Evolutionary conservation across 2,113 vertebrate species (phyloP).

Genomic region (Tamias sibiricus): DNA sequence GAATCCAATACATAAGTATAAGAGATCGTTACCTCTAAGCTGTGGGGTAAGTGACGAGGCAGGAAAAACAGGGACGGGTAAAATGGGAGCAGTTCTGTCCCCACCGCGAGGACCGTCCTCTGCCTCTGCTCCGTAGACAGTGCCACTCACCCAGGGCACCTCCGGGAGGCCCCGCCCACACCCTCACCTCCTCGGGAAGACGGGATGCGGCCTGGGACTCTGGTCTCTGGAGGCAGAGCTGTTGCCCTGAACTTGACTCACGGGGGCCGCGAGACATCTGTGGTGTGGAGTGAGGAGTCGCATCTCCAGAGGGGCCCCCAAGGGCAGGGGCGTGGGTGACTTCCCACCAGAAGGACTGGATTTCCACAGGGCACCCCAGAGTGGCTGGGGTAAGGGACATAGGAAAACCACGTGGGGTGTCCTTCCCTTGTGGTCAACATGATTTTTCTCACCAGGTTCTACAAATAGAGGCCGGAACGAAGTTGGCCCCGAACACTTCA

Average conservation of each 20-base stretch:
- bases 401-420: conserved; percentile 39
- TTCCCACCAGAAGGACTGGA: background rate
- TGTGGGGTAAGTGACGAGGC: background rate
- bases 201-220: background rate
- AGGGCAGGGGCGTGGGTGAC: background rate
- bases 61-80: background rate
- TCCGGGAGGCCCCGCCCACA: background rate
- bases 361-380: background rate
- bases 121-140: background rate
- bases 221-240: background rate
- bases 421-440: conserved; percentile 41
- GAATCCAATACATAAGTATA: background rate
- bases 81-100: background rate
- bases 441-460: conserved; percentile 71
- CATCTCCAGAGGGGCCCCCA: background rate
- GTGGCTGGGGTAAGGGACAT: background rate
- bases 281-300: background rate
- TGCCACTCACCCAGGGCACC: background rate
- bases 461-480: conserved; percentile 61
- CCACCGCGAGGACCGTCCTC: background rate
- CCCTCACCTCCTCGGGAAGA: background rate
- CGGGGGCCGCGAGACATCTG: background rate
- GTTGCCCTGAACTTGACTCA: background rate
- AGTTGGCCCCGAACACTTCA: conserved; percentile 59
- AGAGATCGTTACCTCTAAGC: background rate